phyloP scores from a whole-genome alignment of 2,797 vertebrate genomes.

The Paguma larvata region DNA sequence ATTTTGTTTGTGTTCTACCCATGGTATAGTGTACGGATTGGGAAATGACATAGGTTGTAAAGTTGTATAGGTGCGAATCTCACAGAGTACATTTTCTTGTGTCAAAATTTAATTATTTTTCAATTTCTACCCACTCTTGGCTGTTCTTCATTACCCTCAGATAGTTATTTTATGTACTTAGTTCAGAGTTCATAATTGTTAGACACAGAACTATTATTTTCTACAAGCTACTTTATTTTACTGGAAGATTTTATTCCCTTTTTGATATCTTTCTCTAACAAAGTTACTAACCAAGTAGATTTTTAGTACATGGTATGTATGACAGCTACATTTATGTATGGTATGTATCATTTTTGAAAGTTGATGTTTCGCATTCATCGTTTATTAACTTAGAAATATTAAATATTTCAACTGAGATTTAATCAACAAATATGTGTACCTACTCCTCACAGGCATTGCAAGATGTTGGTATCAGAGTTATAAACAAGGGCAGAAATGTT shows the following conservation, averaged over 20 bases:
- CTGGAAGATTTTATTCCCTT: neutral
- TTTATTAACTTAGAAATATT: neutral
- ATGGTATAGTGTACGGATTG: neutral
- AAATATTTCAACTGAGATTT: neutral
- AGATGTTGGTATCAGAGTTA: neutral
- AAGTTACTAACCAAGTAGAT: neutral
- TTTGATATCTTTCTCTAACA: neutral
- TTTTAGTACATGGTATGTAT: neutral
- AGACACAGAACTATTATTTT: neutral
- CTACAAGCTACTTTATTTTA: neutral
- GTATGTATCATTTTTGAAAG: neutral
- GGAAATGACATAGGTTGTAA: neutral
- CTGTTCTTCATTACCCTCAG: neutral
- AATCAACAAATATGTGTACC: neutral
- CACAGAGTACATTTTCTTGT: neutral
- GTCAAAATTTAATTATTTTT: neutral
- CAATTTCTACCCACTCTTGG: neutral
- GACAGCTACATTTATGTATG: neutral
- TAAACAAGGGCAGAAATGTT: neutral
- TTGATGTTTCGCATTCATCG: neutral
- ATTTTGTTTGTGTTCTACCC: neutral
- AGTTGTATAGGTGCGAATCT: neutral
- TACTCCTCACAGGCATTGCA: neutral
- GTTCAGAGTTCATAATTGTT: neutral
- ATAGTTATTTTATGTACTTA: neutral